A percentile compares a stretch with the other conserved stretches of the same genome.
phyloP scores from a whole-genome alignment of 35 echinoderm and acorn worm species.

The Holothuria glaberrima region DNA sequence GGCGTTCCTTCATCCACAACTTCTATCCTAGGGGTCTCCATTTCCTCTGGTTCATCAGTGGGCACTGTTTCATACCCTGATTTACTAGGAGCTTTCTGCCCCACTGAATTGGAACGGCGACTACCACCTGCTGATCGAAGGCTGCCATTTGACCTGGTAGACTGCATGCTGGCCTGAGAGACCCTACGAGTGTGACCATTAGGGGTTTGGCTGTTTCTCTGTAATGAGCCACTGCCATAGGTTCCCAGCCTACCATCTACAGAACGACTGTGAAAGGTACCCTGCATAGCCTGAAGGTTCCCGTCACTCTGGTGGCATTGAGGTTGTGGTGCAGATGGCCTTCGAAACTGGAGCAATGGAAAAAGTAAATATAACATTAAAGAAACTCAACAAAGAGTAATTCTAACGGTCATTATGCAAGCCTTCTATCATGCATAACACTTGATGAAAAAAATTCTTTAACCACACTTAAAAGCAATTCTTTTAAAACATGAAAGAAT shows the following conservation, averaged over 20 bases:
- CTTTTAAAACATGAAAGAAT: too few relatives aligned
- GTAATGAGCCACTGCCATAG: slow-evolving; percentile 23
- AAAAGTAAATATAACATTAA: not conserved
- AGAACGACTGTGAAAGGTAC: slow-evolving; percentile 38
- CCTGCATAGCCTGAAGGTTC: slow-evolving; percentile 17
- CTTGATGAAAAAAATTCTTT: too few relatives aligned
- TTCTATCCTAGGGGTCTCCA: not conserved
- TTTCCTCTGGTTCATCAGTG: not conserved
- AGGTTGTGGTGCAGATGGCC: slow-evolving; percentile 44
- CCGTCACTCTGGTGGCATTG: slow-evolving; percentile 47
- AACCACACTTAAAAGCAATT: too few relatives aligned
- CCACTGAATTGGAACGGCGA: not conserved
- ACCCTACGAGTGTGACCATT: slow-evolving; percentile 48
- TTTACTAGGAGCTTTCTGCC: not conserved
- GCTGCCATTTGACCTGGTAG: slow-evolving; percentile 13
- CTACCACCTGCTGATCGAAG: not conserved
- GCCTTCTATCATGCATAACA: too few relatives aligned
- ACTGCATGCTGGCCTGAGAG: slow-evolving; percentile 52
- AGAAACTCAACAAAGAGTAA: too few relatives aligned
- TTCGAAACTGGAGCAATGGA: slow-evolving; percentile 28
- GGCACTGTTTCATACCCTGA: slow-evolving; percentile 33
- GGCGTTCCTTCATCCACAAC: slow-evolving; percentile 10
- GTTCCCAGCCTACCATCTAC: slow-evolving; percentile 47
- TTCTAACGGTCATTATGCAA: too few relatives aligned
- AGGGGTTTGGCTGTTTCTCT: slow-evolving; percentile 10